phyloP scores from a whole-genome alignment of 2,888 invertebrate species.

The Conistra vaccinii region DNA sequence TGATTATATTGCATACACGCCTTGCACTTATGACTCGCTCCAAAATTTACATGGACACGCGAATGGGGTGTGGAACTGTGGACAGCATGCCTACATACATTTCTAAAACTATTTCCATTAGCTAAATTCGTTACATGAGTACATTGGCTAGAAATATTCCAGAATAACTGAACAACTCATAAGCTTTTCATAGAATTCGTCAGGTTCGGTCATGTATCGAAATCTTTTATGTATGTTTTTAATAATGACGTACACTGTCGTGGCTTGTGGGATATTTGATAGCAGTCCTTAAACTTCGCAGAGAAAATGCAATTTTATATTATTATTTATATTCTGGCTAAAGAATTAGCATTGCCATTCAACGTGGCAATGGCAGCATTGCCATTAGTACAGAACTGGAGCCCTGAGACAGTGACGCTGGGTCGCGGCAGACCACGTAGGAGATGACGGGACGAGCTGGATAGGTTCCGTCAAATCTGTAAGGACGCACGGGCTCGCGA shows the following conservation, averaged over 20 bases:
- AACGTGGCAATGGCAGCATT: no score
- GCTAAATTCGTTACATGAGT: constrained; percentile 40
- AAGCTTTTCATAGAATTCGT: constrained; percentile 25
- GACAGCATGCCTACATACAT: constrained; percentile 28
- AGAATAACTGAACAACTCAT: constrained; percentile 6
- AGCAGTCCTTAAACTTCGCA: neutral
- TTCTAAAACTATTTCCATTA: constrained; percentile 56
- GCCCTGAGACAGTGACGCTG: no score
- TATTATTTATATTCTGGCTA: no score
- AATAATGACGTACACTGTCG: neutral
- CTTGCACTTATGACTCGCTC: constrained; percentile 9
- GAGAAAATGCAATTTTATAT: neutral
- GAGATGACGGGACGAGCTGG: no score
- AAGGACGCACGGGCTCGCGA: no score
- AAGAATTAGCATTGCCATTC: no score
- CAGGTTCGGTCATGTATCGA: neutral
- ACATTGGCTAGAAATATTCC: constrained; percentile 21
- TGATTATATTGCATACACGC: neutral
- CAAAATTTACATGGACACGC: constrained; percentile 36
- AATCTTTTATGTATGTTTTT: neutral
- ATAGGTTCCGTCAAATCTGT: no score
- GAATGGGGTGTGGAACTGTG: constrained; percentile 50
- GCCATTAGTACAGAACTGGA: no score
- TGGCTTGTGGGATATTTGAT: neutral
- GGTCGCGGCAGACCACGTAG: no score